A percentile compares a stretch with the other conserved stretches of the same genome.
Evolutionary conservation across 2,113 vertebrate genomes (phyloP).

Genomic region (Datnioides undecimradiatus): DNA sequence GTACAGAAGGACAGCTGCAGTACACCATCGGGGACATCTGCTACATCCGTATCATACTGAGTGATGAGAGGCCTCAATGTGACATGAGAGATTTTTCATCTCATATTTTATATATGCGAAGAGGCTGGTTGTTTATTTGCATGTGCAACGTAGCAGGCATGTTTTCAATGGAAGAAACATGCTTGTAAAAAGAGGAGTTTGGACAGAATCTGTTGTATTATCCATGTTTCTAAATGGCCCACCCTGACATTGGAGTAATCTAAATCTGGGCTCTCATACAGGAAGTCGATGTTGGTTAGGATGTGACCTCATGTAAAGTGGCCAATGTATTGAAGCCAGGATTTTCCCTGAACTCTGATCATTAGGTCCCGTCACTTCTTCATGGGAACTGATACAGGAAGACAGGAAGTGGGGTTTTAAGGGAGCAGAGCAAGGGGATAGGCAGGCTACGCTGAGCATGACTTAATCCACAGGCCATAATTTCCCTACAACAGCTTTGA

Average conservation of each 20-base stretch:
- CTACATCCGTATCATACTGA: conserved; percentile 16
- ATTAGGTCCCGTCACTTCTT: conserved; percentile 15
- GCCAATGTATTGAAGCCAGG: conserved; percentile 26
- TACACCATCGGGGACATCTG: conserved; percentile 32
- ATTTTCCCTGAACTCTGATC: conserved; percentile 51
- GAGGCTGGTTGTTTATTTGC: background rate
- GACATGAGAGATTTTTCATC: conserved; percentile 1
- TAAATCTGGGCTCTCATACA: conserved; percentile 28
- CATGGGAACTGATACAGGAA: conserved; percentile 57
- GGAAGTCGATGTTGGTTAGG: conserved; percentile 52
- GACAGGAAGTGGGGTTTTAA: conserved; percentile 44
- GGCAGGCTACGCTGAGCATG: conserved; percentile 24
- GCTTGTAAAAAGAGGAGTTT: background rate
- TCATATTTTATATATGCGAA: background rate
- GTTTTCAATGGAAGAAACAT: background rate
- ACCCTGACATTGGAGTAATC: background rate
- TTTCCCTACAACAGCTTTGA: conserved; percentile 25
- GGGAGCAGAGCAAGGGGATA: background rate
- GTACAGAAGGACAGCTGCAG: conserved; percentile 52
- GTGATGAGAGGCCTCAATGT: conserved; percentile 15
- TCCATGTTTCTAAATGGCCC: background rate
- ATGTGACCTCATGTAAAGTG: conserved; percentile 67
- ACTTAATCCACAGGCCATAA: conserved; percentile 53
- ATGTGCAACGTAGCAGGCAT: background rate
- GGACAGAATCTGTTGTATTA: background rate